Base-by-base conservation (phyloP, 2,888 invertebrate genomes). In the Sturmia bella region DNA sequence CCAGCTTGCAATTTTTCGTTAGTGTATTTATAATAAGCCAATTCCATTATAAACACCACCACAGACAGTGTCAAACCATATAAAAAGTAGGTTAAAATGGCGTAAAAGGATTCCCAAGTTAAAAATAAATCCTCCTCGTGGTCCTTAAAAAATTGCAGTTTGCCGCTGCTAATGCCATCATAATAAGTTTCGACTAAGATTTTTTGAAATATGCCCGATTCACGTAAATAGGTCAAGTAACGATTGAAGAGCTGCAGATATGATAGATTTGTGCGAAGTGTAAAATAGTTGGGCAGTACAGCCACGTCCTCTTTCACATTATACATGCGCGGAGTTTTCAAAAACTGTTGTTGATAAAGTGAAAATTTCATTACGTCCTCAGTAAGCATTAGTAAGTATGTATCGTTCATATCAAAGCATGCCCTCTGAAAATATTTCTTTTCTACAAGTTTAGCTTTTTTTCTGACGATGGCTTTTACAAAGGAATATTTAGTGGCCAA, bases 141-240 rank as follows among this genome's bases (percentile, higher is more conserved):
- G 1, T 63, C 24, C 6, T 7, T 37, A 27, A 68, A 43, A 11
- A 63, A 64, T 5, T 11, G 32, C 3, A 82, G 52, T 52, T 70
- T 21, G 6, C 74, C 82, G 13, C 59, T 69, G 0, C 24, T 9
- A 7, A 69, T 70, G 12, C 77, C 70, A 37, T 77, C 70, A 17
- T 1, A 15, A 11, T 27, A 9, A 4, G 39, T 13, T 0, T 77
- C 77, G 1, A 13, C 0, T 1, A 19, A 1, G 1, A 64, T 7
- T 50, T 70, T 77, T 0, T 2, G 0, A 1, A 64, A 4, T 11
- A 77, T 19, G 4, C 77, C 77, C 1, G 77, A 56, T 19, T 43
- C 27, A 15, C 32, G 17, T 6, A 70, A 3, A 27, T 77, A 39
- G 13, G 6, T 17, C 7, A 77, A 21, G 32, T 57, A 64, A 15